phyloP scores from a whole-genome alignment of 2,797 vertebrate species.

The Poecilia picta region DNA sequence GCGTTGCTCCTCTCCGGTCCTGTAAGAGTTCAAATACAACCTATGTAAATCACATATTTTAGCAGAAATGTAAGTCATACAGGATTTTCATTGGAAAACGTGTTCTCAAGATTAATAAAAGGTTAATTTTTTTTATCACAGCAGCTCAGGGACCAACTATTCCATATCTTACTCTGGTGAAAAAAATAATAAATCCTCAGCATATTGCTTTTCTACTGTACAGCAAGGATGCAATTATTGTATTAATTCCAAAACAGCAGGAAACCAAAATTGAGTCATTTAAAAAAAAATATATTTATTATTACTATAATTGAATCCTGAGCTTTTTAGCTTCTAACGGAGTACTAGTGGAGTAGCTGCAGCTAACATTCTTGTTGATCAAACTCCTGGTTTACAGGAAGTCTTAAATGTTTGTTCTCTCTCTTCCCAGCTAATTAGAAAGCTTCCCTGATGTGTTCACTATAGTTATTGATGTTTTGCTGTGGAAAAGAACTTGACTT shows the following conservation, averaged over 20 bases:
- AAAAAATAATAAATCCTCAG: neutral
- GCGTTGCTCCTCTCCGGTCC: constrained; percentile 34
- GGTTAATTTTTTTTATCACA: neutral
- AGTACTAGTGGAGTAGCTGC: neutral
- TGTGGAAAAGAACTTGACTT: neutral
- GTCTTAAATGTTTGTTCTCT: too few relatives aligned
- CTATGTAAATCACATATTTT: neutral
- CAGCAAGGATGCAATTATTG: neutral
- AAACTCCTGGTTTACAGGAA: neutral
- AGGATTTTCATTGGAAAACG: neutral
- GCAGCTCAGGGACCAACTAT: neutral
- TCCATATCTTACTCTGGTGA: neutral
- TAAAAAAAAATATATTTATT: too few relatives aligned
- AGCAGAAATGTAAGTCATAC: neutral
- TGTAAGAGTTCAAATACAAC: constrained; percentile 24
- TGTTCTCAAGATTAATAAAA: neutral
- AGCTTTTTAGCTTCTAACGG: too few relatives aligned
- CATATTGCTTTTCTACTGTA: neutral
- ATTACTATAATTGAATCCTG: neutral
- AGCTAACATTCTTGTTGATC: neutral
- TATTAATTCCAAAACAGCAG: neutral
- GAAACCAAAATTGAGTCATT: neutral
- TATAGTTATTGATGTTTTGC: neutral
- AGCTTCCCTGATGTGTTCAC: neutral
- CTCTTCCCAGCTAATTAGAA: neutral